Base-by-base conservation (phyloP, 2,113 vertebrate genomes). In the Canis aureus region DNA sequence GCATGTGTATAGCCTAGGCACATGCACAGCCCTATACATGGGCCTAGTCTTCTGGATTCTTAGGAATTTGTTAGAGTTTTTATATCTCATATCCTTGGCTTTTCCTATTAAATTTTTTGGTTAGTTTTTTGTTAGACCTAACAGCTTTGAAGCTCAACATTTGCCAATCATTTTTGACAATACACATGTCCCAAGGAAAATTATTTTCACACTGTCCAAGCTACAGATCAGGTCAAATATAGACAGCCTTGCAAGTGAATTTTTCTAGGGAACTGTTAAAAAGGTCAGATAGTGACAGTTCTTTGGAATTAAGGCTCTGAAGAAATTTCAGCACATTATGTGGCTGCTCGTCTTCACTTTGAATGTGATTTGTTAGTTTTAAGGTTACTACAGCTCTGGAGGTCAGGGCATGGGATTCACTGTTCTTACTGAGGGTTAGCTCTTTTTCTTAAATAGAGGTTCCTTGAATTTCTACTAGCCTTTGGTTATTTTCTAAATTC, bases 401-500 rank as follows among this genome's bases (percentile, higher is more conserved):
- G 29, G 35, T 19, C 32, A 38, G 27, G 11, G 11, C 53, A 55
- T 11, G 59, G 49, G 23, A 66, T n/a, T 93, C 59, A 43, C 17
- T 92, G 3, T 69, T 92, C 12, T 94, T 62, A 76, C 2, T 49
- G 51, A 96, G 35, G 6, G 43, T 92, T 2, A 82, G 1, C 59
- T 57, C 3, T 92, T 94, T 94, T 94, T 55, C 82, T 94, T 89
- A 22, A 94, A 25, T 88, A 71, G 7, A 71, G 64, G 16, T 29
- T 83, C 25, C 17, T 38, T 91, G 23, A 60, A 69, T 92, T 95
- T 32, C 19, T 85, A 9, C 19, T 76, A 55, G 38, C 23, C 59
- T 94, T 88, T 94, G 4, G 20, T 91, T 79, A 83, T 78, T 86
- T 93, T 88, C 73, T 79, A 64, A 60, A 66, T 83, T 93, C 22